Base-by-base conservation (phyloP, 2,888 invertebrate species). In the Geotrupes spiniger region DNA sequence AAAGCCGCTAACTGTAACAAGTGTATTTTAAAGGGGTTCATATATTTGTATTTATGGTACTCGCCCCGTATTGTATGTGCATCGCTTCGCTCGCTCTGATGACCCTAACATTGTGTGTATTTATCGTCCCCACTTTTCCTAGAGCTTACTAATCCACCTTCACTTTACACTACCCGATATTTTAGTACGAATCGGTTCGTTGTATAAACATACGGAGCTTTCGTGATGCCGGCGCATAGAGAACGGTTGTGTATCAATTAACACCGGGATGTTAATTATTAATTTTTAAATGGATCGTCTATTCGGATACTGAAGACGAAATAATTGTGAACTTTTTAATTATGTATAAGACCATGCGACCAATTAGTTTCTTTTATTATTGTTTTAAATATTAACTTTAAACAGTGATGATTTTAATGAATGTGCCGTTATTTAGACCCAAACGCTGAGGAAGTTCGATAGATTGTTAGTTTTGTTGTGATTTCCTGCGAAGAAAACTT, bases 81-180 rank as follows among this genome's bases (percentile, higher is more conserved):
- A 36, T 31, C 39, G 25, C 46, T 46, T 51, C 39, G 33, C 51
- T 47, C 47, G 51, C 43, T 51, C 47, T 17, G 39, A 27, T 51
- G 47, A 38, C 36, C 46, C 46, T 46, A 36, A 17, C 33, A 16
- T 40, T 43, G 17, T 44, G 37, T 40, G 25, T 36, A 36, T 33
- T 41, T 46, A 53, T 46, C 44, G 49, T 41, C 49, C 53, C 53
- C 53, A 45, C 46, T 43, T 46, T 33, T 40, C 47, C 36, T 46
- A 40, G 39, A 43, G 37, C 36, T 45, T 49, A 52, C 45, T 52
- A 46, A 45, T 53, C 53, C 53, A 53, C 53, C 53, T 53, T 53
- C 53, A 42, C 49, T 49, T 45, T 53, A 53, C 49, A 49, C 49
- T 53, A 53, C 49, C 49, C 49, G 49, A 50, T 49, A 50, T 53